Percentiles rank a stretch among this genome's conserved stretches.
Evolutionary conservation across 2,113 vertebrate species (phyloP).

Genomic region (Anhinga rufa): DNA sequence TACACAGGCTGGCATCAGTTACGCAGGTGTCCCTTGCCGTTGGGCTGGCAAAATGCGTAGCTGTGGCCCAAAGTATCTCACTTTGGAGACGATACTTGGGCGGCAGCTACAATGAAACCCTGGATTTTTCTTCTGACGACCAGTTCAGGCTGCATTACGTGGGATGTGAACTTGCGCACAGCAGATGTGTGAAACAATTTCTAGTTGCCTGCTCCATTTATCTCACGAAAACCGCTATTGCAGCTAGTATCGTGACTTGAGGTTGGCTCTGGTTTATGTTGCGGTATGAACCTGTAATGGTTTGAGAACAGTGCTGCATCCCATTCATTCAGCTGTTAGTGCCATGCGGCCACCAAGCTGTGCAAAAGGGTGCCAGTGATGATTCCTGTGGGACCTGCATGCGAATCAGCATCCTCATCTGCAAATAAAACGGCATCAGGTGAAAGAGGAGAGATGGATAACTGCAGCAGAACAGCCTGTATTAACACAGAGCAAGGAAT

Average conservation of each 20-base stretch:
- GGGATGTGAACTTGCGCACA: fast-evolving
- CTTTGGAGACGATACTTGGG: not conserved
- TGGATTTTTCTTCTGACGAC: not conserved
- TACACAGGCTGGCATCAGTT: not conserved
- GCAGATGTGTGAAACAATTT: not conserved
- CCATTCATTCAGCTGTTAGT: not conserved
- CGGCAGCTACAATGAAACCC: not conserved
- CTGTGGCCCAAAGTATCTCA: not conserved
- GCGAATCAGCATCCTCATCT: fast-evolving
- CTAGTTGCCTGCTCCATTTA: not conserved
- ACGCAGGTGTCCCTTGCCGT: fast-evolving
- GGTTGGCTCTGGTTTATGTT: not conserved
- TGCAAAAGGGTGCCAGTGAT: not conserved
- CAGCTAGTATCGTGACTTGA: too few species aligned
- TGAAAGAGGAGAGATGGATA: not conserved
- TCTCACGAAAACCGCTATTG: not conserved
- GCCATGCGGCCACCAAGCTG: not conserved
- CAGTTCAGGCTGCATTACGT: fast-evolving
- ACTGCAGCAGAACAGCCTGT: not conserved
- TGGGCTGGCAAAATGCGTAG: not conserved
- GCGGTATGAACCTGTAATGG: not conserved
- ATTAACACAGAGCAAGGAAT: not conserved
- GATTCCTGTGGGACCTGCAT: not conserved
- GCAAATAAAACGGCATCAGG: not conserved
- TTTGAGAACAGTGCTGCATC: not conserved